Conservation (phyloP, 2,888 invertebrate genomes). For the Dendrolimus pini region DNA sequence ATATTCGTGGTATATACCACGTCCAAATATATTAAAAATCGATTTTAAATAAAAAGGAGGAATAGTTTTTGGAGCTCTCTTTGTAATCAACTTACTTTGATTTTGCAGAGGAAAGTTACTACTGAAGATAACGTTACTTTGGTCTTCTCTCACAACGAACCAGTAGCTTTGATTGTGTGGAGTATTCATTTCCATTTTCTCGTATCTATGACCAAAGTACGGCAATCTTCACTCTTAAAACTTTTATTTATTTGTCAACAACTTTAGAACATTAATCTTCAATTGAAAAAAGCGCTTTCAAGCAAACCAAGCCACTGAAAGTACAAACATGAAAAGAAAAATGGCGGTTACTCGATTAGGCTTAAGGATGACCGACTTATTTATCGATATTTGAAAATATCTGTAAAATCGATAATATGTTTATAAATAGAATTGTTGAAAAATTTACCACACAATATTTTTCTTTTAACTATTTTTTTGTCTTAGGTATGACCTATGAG, state of each 20-base stretch:
- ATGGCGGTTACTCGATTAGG: too few species aligned
- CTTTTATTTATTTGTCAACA: not conserved
- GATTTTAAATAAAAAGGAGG: too few species aligned
- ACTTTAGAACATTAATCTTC: not conserved
- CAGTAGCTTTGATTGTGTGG: conserved; percentile 60
- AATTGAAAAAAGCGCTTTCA: conserved; percentile 9
- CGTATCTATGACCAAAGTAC: not conserved
- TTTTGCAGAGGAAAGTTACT: conserved; percentile 58
- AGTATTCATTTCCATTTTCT: conserved; percentile 47
- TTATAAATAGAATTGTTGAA: too few species aligned
- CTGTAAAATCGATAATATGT: too few species aligned
- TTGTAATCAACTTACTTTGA: conserved; percentile 36
- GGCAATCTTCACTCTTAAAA: not conserved
- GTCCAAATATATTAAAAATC: too few species aligned
- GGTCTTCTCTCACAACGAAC: conserved; percentile 66
- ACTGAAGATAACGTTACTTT: conserved; percentile 61
- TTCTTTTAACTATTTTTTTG: too few species aligned
- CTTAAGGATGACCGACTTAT: too few species aligned
- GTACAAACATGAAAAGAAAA: not conserved
- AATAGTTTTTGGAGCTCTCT: too few species aligned
- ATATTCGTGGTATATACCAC: too few species aligned
- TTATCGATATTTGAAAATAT: too few species aligned
- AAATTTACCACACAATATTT: too few species aligned
- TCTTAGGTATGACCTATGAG: too few species aligned
- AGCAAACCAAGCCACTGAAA: conserved; percentile 9